Conservation (phyloP, 2,888 invertebrate species). For the Drosophila quasianomalipes region DNA sequence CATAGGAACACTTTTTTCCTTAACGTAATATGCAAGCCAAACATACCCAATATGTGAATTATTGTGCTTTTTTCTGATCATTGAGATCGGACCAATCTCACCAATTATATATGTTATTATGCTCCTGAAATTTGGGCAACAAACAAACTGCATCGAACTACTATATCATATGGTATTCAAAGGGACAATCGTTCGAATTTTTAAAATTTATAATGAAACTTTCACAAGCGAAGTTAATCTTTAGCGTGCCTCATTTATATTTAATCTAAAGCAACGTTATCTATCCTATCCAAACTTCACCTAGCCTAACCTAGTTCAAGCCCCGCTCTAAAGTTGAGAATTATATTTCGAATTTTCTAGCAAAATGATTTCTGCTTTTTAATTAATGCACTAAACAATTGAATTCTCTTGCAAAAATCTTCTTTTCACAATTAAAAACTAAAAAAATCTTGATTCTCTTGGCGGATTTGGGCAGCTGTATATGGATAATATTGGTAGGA, state of each 20-base stretch:
- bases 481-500: neutral
- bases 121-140: neutral
- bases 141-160: too few relatives aligned
- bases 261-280: neutral
- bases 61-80: neutral
- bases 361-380: neutral
- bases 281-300: neutral
- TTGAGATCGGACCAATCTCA: neutral
- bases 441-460: neutral
- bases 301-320: neutral
- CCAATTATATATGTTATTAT: neutral
- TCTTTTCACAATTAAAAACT: neutral
- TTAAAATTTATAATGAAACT: neutral
- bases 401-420: neutral
- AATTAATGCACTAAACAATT: neutral
- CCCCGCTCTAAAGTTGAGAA: neutral
- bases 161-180: neutral
- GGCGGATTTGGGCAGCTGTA: neutral
- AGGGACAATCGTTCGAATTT: neutral
- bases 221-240: neutral
- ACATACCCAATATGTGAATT: neutral
- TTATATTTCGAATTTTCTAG: neutral
- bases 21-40: neutral
- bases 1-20: neutral
- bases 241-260: neutral